phyloP scores from a whole-genome alignment of 2,888 invertebrate species.

The Acleris holmiana region DNA sequence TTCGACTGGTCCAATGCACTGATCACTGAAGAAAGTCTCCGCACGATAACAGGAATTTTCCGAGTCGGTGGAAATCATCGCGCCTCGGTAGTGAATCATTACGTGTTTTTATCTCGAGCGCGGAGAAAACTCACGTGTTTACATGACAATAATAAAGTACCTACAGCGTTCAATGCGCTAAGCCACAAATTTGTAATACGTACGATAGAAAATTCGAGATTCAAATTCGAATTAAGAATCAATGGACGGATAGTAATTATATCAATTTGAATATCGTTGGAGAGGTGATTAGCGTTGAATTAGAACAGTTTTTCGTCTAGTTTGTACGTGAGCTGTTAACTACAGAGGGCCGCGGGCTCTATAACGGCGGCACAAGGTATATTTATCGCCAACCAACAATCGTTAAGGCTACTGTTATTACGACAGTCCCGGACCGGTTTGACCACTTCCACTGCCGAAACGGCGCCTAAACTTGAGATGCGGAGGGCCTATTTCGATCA shows the following conservation, averaged over 20 bases:
- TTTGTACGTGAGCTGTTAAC: conserved; percentile 38
- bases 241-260: conserved; percentile 9
- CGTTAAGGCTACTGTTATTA: conserved; percentile 77
- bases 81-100: conserved; percentile 73
- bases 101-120: conserved; percentile 66
- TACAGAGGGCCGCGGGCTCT: conserved; percentile 37
- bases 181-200: conserved; percentile 1
- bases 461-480: conserved; percentile 62
- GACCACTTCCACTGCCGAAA: conserved; percentile 65
- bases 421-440: conserved; percentile 67
- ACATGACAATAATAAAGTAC: conserved; percentile 40
- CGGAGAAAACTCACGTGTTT: conserved; percentile 63
- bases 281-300: conserved; percentile 20
- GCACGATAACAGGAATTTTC: conserved; percentile 81
- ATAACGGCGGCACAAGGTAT: conserved; percentile 62
- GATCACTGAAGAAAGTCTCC: conserved; percentile 75
- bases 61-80: conserved; percentile 78
- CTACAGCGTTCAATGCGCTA: conserved; percentile 11
- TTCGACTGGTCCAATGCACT: conserved; percentile 50
- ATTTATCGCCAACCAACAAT: conserved; percentile 73
- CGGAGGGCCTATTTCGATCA: conserved; percentile 46
- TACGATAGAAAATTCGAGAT: neutral
- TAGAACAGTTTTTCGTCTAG: conserved; percentile 33
- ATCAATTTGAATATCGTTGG: conserved; percentile 10
- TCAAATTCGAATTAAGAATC: neutral